Evolutionary conservation across 2,113 vertebrate genomes (phyloP).

Genomic region (Cariama cristata): DNA sequence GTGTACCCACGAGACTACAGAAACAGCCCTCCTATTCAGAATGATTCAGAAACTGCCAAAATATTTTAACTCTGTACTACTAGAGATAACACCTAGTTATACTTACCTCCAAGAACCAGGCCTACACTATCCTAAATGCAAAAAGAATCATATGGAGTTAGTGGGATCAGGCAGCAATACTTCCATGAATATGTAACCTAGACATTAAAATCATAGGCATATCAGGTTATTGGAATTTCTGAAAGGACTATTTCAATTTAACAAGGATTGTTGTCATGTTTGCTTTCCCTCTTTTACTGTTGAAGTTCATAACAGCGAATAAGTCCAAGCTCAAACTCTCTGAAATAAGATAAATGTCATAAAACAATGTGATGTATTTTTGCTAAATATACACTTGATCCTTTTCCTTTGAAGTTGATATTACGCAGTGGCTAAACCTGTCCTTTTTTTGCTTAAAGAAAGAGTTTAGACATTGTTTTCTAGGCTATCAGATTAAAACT

Average conservation of each 20-base stretch:
- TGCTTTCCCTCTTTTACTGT: neutral
- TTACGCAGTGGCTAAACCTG: neutral
- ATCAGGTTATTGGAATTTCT: neutral
- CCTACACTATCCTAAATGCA: neutral
- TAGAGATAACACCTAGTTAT: neutral
- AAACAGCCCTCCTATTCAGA: neutral
- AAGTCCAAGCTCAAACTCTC: neutral
- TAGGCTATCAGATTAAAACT: neutral
- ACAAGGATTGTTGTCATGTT: neutral
- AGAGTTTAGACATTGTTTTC: neutral
- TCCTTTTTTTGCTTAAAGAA: neutral
- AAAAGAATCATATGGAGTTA: neutral
- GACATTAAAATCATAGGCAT: neutral
- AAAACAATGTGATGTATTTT: neutral
- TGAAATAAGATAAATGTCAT: neutral
- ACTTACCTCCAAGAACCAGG: neutral
- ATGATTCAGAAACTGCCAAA: neutral
- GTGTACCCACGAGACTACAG: neutral
- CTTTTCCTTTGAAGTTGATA: neutral
- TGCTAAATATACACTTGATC: neutral
- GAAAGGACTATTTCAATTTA: neutral
- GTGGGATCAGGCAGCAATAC: neutral
- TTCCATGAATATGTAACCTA: neutral
- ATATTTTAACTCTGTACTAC: neutral
- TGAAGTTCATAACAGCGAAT: neutral